A percentile compares a stretch with the other conserved stretches of the same genome.
These are phyloP conservation scores for Neomorphus geoffroyi DNA, from an alignment of 2,797 vertebrate species.

Conservation along the genomic window DNA sequence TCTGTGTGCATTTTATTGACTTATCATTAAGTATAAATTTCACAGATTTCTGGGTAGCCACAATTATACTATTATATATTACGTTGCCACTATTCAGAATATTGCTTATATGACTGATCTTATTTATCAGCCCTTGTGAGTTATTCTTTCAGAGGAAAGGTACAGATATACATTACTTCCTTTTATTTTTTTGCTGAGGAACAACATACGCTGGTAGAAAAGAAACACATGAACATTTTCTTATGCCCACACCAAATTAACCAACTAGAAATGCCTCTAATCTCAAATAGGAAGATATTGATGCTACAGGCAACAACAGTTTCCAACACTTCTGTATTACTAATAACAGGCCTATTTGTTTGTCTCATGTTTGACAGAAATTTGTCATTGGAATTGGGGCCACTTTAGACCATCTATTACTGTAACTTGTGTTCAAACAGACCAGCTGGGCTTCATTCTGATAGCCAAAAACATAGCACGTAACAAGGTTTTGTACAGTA, in stretches of 20 bases:
- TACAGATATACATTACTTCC: neutral
- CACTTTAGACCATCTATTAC: constrained; percentile 6
- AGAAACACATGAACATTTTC: neutral
- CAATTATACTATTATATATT: neutral
- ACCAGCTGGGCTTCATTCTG: constrained; percentile 37
- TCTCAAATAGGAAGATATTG: neutral
- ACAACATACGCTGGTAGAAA: neutral
- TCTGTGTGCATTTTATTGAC: neutral
- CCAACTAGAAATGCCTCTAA: neutral
- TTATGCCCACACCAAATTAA: neutral
- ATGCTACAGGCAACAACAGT: neutral
- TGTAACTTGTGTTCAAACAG: constrained; percentile 39
- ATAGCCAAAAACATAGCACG: constrained; percentile 65
- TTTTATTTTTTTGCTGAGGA: neutral
- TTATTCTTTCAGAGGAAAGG: neutral
- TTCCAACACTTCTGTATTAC: neutral
- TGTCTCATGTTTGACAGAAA: neutral
- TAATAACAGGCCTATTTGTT: neutral
- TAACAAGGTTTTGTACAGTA: constrained; percentile 42
- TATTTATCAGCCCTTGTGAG: neutral
- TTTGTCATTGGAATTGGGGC: neutral
- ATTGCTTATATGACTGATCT: neutral
- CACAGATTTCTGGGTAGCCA: neutral
- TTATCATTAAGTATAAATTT: neutral
- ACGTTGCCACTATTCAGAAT: neutral